phyloP scores from a whole-genome alignment of 2,113 vertebrate genomes.

The Sturnus vulgaris region DNA sequence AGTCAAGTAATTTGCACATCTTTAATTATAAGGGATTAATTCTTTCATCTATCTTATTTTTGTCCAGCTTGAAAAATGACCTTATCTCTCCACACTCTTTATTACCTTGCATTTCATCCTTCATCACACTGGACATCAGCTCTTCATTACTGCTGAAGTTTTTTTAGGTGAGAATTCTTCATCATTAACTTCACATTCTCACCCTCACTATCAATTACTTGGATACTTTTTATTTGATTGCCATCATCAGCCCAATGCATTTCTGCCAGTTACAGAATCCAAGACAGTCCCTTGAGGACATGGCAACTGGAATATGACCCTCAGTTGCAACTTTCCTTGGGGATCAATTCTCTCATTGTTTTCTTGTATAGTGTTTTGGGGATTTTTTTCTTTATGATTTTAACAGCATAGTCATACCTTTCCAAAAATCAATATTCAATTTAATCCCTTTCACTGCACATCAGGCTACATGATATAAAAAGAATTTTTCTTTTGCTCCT shows the following conservation, averaged over 20 bases:
- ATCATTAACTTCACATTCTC: conserved; percentile 37
- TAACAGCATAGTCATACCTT: conserved; percentile 47
- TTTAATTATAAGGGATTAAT: conserved; percentile 24
- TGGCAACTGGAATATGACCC: background rate
- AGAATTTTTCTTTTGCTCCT: conserved; percentile 36
- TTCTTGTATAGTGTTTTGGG: background rate
- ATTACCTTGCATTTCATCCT: background rate
- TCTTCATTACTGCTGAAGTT: background rate
- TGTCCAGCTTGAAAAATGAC: background rate
- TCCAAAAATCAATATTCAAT: conserved; percentile 66
- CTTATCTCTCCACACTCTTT: background rate
- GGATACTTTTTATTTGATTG: background rate
- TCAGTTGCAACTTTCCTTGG: background rate
- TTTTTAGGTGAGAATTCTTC: background rate
- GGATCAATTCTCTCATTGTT: conserved; percentile 15
- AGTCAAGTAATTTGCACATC: conserved; percentile 11
- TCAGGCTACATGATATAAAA: conserved; percentile 20
- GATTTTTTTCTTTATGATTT: conserved; percentile 8
- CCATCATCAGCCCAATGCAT: background rate
- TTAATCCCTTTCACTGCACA: conserved; percentile 45
- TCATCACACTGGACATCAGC: background rate
- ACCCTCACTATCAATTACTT: conserved; percentile 6
- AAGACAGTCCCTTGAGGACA: background rate
- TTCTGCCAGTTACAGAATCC: conserved; percentile 5
- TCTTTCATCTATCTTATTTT: conserved; percentile 22